Conservation (phyloP, 2,888 invertebrate genomes). For the Pristionchus arcanus region DNA sequence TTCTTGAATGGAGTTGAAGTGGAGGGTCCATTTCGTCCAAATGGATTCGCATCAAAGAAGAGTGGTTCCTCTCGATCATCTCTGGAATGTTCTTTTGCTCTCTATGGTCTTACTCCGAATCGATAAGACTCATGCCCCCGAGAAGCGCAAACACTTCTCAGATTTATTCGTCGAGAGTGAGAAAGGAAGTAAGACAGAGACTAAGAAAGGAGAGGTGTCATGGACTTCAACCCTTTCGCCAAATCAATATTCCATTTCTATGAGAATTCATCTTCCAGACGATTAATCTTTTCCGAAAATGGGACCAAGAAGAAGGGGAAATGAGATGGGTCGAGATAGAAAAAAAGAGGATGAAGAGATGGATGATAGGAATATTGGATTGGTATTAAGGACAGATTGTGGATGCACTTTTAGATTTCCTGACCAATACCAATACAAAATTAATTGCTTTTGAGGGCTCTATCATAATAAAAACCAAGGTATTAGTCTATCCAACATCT, state of each 20-base stretch:
- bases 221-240: neutral
- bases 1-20: neutral
- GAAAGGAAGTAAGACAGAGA: neutral
- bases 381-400: neutral
- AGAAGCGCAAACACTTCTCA: neutral
- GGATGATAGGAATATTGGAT: neutral
- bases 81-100: neutral
- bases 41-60: constrained; percentile 52
- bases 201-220: neutral
- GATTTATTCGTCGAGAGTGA: neutral
- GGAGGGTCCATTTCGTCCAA: neutral
- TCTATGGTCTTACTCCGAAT: neutral
- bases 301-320: neutral
- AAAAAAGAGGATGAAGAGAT: neutral
- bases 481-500: too few relatives aligned
- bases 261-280: neutral
- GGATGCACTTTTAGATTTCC: too few relatives aligned
- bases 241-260: neutral
- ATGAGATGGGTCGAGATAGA: neutral
- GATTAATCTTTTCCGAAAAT: neutral
- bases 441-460: too few relatives aligned
- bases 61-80: neutral
- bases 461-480: too few relatives aligned
- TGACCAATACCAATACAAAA: too few relatives aligned
- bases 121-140: neutral